phyloP scores from a whole-genome alignment of 1,140 invertebrate genomes.

The Chrysomallon squamiferum region DNA sequence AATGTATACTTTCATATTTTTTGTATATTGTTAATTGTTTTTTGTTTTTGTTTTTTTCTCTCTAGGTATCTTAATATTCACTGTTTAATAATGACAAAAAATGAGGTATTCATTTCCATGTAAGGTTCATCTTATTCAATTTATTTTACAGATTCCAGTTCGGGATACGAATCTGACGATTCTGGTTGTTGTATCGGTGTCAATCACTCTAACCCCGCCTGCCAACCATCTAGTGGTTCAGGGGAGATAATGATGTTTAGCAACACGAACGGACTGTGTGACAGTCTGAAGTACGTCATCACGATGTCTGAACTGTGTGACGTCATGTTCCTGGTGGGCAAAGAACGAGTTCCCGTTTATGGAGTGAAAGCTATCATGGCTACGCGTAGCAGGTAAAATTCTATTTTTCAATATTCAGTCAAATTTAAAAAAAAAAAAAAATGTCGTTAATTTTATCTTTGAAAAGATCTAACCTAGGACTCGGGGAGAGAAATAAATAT shows the following conservation, averaged over 20 bases:
- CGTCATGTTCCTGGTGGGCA: conserved; percentile 93
- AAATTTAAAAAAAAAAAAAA: background rate
- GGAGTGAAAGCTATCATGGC: conserved; percentile 91
- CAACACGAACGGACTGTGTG: conserved; percentile 20
- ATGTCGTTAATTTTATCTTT: background rate
- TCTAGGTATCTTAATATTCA: too few species aligned
- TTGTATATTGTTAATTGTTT: too few species aligned
- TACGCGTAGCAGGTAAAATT: conserved; percentile 79
- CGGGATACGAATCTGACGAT: background rate
- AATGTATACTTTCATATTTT: too few species aligned
- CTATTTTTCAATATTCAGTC: background rate
- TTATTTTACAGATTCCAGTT: too few species aligned
- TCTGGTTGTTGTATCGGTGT: too few species aligned
- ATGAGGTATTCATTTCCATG: too few species aligned
- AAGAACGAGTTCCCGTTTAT: conserved; percentile 90
- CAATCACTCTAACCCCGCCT: background rate
- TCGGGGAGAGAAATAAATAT: background rate
- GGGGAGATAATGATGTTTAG: conserved; percentile 19
- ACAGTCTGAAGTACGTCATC: conserved; percentile 32
- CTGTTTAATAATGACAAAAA: too few species aligned
- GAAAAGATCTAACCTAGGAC: too few species aligned
- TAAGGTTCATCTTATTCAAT: too few species aligned
- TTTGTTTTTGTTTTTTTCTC: too few species aligned
- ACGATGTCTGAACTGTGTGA: conserved; percentile 95
- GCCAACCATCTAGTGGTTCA: background rate